Conservation (phyloP, 1,140 invertebrate genomes). For the Zaprionus davidi region DNA sequence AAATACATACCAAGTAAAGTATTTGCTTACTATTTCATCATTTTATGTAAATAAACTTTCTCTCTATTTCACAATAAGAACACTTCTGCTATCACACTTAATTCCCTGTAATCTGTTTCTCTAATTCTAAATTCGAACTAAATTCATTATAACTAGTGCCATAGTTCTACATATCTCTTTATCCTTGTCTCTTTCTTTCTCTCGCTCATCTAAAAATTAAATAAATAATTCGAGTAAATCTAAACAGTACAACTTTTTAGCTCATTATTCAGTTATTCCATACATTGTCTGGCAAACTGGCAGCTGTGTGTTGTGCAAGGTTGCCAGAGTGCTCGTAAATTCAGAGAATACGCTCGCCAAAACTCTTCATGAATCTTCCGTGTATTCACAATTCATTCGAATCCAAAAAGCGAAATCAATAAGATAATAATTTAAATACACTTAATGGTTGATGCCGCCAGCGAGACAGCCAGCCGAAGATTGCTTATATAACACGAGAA, state of each 20-base stretch:
- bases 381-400: constrained; percentile 36
- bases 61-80: background rate
- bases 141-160: background rate
- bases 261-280: constrained; percentile 33
- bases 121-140: background rate
- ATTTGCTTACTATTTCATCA: background rate
- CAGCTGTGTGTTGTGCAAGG: constrained; percentile 12
- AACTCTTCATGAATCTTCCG: constrained; percentile 28
- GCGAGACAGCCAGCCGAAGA: background rate
- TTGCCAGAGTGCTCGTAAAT: constrained; percentile 42
- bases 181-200: background rate
- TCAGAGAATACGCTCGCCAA: background rate
- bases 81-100: background rate
- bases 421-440: constrained; percentile 67
- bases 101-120: background rate
- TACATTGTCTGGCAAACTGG: constrained; percentile 19
- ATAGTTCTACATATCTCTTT: background rate
- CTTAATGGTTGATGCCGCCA: constrained; percentile 37
- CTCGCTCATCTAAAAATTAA: background rate
- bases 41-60: background rate
- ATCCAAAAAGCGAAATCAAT: constrained; percentile 28
- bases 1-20: no score
- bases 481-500: constrained; percentile 56
- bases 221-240: constrained; percentile 34
- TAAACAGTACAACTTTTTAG: constrained; percentile 17